These are phyloP conservation scores for Nomada fabriciana DNA, from an alignment of 2,888 invertebrate genomes.

Conservation along the genomic window DNA sequence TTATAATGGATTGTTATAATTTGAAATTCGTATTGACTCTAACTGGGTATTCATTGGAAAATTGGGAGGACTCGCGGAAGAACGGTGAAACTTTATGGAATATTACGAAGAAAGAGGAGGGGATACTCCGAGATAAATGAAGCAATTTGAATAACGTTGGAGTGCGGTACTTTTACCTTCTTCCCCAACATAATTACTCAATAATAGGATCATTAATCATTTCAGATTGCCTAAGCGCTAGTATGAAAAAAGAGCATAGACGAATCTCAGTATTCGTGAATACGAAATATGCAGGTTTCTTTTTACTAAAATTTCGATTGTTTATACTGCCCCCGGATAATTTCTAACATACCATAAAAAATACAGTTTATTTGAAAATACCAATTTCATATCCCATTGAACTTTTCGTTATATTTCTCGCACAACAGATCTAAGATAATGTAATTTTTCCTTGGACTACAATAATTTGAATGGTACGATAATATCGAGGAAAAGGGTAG, in stretches of 20 bases:
- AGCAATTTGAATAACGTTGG: constrained; percentile 12
- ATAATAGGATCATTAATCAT: not conserved
- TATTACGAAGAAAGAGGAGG: constrained; percentile 8
- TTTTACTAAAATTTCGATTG: too few relatives aligned
- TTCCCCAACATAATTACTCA: not conserved
- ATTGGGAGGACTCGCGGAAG: constrained; percentile 4
- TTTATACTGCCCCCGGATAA: too few relatives aligned
- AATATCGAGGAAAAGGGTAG: too few relatives aligned
- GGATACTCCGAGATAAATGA: constrained; percentile 1
- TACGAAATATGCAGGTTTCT: too few relatives aligned
- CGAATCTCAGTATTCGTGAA: too few relatives aligned
- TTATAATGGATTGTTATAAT: not conserved
- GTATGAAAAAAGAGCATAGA: not conserved
- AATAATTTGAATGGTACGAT: too few relatives aligned
- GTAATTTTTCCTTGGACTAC: too few relatives aligned
- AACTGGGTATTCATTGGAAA: not conserved
- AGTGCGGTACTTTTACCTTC: not conserved
- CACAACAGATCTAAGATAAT: too few relatives aligned
- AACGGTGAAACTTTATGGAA: not conserved
- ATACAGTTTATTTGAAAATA: too few relatives aligned
- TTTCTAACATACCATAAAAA: too few relatives aligned
- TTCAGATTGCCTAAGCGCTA: not conserved
- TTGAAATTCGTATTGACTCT: not conserved
- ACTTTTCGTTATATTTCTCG: too few relatives aligned
- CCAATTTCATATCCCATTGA: too few relatives aligned